Base-by-base conservation (phyloP, 2,797 vertebrate genomes). In the Pseudochromis fuscus region DNA sequence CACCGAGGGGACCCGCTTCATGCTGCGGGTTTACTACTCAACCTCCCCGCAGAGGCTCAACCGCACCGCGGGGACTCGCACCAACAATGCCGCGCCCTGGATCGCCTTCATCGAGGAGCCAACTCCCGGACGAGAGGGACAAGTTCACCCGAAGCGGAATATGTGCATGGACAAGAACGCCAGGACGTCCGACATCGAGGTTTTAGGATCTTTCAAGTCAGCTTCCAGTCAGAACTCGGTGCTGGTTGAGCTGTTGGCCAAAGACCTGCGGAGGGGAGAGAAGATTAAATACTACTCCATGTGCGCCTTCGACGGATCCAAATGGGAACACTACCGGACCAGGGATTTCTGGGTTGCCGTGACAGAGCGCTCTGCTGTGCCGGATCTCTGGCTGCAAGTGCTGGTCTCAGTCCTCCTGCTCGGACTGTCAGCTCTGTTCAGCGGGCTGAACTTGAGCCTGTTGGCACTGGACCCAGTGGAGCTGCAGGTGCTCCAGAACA, bases 61-160 rank as follows among this genome's bases (percentile, higher is more conserved):
- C 87, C 91, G 93, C 63, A 94, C 87, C 40, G 75, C 84, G 51
- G 87, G 79, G 51, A 83, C 79, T 0, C 84, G 91, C 3, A 77
- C 91, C 82, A 89, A 90, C 67, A 91, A 90, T 66, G 92, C 92
- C 88, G 94, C 94, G 33, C 94, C 94, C 50, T 95, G 96, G 90
- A 93, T 98, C 38, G 96, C 96, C 15, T 98, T 98, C 82, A 95
- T 97, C 57, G 96, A 98, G 83, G 96, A 97, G 86, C 95, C 96
- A 4, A 88, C 59, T 1, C 91, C 93, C 15, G 94, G 93, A 0
- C 67, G 93, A 52, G 91, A 94, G 86, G 92, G 92, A 10, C 92
- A 93, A 55, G 90, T 84, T 7, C 90, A 92, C 71, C 93, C 93
- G 40, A 94, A 93, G 72, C 51, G 88, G 70, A 94, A 94, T 91